Conservation (phyloP, 23 tunicate species). For the Phallusia fumigata region DNA sequence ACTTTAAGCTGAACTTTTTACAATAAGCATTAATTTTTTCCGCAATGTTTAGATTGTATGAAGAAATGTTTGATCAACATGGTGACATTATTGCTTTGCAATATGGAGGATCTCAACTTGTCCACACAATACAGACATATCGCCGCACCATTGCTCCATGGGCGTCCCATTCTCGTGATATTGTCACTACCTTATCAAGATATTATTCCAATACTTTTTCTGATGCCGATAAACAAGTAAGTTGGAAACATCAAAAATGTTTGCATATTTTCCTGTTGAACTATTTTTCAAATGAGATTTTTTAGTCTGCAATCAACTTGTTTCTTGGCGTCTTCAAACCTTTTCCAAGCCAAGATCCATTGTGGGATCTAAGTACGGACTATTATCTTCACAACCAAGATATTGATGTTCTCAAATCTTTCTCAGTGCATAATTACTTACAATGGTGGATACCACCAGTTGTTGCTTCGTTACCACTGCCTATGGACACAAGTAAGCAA, state of each 20-base stretch:
- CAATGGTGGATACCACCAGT: conserved; percentile 53
- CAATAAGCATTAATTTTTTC: background rate
- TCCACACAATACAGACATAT: conserved; percentile 91
- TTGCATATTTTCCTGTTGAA: too few relatives aligned
- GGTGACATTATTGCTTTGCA: conserved; percentile 92
- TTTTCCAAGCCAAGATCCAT: conserved; percentile 20
- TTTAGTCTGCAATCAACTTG: conserved; percentile 79
- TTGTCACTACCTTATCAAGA: conserved; percentile 88
- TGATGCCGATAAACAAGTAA: conserved; percentile 87
- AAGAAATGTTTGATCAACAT: conserved; percentile 83
- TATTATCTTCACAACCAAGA: conserved; percentile 69
- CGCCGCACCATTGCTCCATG: conserved; percentile 83
- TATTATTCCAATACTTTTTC: conserved; percentile 96
- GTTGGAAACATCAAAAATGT: too few relatives aligned
- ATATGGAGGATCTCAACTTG: conserved; percentile 95
- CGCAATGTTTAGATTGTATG: conserved; percentile 52
- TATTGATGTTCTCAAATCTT: conserved; percentile 37
- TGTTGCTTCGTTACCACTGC: conserved; percentile 26
- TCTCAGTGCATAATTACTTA: conserved; percentile 42
- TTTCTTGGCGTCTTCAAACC: conserved; percentile 86
- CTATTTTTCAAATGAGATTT: too few relatives aligned
- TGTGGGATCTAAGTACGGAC: conserved; percentile 88
- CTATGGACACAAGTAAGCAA: conserved; percentile 34
- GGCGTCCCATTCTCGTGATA: conserved; percentile 85
- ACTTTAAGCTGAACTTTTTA: background rate